A percentile compares a stretch with the other conserved stretches of the same genome.
Evolutionary conservation across 2,113 vertebrate genomes (phyloP).

Genomic region (Brienomyrus brachyistius): DNA sequence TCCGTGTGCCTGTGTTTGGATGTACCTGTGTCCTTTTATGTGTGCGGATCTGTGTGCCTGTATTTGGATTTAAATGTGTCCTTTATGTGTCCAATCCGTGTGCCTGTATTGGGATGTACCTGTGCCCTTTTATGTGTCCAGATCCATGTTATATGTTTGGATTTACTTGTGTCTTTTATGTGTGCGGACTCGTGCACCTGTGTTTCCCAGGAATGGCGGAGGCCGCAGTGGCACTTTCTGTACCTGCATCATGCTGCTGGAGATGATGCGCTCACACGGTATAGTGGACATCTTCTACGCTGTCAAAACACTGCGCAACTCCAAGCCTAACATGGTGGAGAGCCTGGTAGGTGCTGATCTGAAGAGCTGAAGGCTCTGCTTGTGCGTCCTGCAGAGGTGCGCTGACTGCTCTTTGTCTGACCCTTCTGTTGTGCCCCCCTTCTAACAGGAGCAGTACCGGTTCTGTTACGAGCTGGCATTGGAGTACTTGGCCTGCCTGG

Average conservation of each 20-base stretch:
- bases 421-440: neutral
- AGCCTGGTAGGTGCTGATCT: constrained; percentile 72
- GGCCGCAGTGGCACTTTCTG: constrained; percentile 93
- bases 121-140: neutral
- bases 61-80: neutral
- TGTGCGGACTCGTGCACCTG: neutral
- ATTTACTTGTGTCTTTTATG: neutral
- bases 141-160: neutral
- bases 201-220: constrained; percentile 74
- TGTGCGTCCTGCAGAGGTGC: neutral
- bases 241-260: constrained; percentile 82
- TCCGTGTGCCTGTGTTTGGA: neutral
- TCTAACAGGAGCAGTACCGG: constrained; percentile 62
- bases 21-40: neutral
- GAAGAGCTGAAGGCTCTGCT: constrained; percentile 49
- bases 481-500: constrained; percentile 64
- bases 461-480: constrained; percentile 68
- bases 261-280: constrained; percentile 90
- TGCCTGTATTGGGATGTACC: too few relatives aligned
- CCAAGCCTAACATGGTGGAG: constrained; percentile 98
- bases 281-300: constrained; percentile 90
- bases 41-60: neutral
- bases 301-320: constrained; percentile 90
- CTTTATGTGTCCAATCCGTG: too few relatives aligned
- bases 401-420: neutral